Conservation (phyloP, 2,888 invertebrate genomes). For the Resseliella maxima region DNA sequence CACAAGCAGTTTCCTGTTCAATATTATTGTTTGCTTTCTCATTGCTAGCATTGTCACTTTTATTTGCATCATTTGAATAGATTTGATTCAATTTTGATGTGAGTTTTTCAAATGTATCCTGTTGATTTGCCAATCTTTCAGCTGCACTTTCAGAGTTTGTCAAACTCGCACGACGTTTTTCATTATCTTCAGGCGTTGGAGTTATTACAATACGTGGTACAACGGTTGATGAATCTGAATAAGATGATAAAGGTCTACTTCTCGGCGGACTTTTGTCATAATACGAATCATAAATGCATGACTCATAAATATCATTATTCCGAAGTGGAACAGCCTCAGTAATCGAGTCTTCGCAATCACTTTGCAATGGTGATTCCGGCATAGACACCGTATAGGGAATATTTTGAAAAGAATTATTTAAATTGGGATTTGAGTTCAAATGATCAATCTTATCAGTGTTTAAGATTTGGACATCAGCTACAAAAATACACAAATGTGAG, state of each 20-base stretch:
- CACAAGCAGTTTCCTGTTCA: neutral
- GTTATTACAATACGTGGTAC: slow-evolving; percentile 66
- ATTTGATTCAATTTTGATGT: slow-evolving; percentile 5
- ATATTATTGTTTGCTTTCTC: neutral
- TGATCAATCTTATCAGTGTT: neutral
- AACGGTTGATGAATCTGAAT: neutral
- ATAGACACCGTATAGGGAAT: slow-evolving; percentile 17
- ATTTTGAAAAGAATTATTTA: neutral
- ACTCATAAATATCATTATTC: neutral
- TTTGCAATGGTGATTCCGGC: neutral
- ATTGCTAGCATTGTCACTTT: slow-evolving; percentile 2
- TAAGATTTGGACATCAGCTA: slow-evolving; percentile 29
- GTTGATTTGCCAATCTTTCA: slow-evolving; percentile 54
- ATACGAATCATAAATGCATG: neutral
- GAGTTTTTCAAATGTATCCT: slow-evolving; percentile 62
- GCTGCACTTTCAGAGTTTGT: neutral
- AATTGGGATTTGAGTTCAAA: slow-evolving; percentile 23
- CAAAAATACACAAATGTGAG: slow-evolving; percentile 33
- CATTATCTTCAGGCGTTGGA: slow-evolving; percentile 64
- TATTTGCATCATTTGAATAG: slow-evolving; percentile 61
- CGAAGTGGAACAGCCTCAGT: neutral
- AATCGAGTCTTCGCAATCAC: slow-evolving; percentile 9
- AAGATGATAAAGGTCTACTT: slow-evolving; percentile 5
- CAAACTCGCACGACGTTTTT: neutral
- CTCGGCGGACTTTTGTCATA: neutral